Conservation (phyloP, 1,140 invertebrate genomes). For the Idris sp. region DNA sequence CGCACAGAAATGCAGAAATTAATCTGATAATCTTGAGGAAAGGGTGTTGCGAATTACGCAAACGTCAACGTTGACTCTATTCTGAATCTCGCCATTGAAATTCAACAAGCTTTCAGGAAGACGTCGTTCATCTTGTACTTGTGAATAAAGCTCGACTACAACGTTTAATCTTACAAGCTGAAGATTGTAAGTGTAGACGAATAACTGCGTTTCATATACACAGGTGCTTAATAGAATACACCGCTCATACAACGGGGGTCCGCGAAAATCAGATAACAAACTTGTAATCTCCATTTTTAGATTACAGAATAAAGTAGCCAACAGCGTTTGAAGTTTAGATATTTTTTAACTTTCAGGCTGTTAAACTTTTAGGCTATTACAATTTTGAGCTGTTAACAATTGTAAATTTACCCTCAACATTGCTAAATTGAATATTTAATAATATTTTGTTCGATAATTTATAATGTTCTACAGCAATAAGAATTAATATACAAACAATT, state of each 20-base stretch:
- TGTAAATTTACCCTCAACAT: too few relatives aligned
- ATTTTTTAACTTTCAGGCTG: too few relatives aligned
- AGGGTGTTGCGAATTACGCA: constrained; percentile 54
- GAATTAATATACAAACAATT: too few relatives aligned
- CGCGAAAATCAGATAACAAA: constrained; percentile 7
- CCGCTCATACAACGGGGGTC: constrained; percentile 26
- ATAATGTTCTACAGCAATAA: too few relatives aligned
- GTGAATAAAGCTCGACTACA: constrained; percentile 64
- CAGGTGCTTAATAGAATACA: constrained; percentile 55
- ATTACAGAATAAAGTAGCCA: too few relatives aligned
- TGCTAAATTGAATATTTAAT: too few relatives aligned
- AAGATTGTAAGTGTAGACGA: constrained; percentile 57
- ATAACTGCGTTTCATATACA: constrained; percentile 54
- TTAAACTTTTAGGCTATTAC: too few relatives aligned
- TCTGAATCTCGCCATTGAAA: constrained; percentile 69
- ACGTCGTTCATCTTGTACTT: constrained; percentile 69
- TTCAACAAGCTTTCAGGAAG: constrained; percentile 70
- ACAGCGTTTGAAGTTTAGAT: too few relatives aligned
- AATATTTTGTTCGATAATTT: too few relatives aligned
- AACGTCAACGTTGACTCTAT: constrained; percentile 57
- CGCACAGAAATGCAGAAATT: constrained; percentile 41
- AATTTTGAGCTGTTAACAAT: too few relatives aligned
- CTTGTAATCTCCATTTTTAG: too few relatives aligned
- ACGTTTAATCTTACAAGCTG: constrained; percentile 70
- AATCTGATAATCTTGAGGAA: constrained; percentile 57